Percentiles rank a stretch among this genome's conserved stretches.
These are phyloP conservation scores for Leptosomus discolor DNA, from an alignment of 2,113 vertebrate species.

Conservation along the genomic window DNA sequence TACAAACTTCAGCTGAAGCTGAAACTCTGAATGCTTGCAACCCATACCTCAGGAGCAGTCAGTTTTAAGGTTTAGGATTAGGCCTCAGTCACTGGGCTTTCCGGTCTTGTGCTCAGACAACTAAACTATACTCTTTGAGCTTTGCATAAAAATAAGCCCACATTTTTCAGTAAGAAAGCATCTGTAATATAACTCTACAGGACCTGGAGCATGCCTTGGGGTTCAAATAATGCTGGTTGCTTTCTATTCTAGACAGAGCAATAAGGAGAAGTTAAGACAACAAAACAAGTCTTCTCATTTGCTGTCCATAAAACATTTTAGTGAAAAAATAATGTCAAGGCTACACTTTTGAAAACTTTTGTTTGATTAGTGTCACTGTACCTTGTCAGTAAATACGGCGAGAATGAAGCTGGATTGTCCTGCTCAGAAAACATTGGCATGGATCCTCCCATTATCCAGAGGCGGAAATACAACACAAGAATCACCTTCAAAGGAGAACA, in stretches of 20 bases:
- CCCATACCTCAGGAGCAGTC: neutral
- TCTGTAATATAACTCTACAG: neutral
- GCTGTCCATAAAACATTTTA: neutral
- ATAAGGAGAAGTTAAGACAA: neutral
- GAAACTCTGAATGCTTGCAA: neutral
- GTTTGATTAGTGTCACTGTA: conserved; percentile 27
- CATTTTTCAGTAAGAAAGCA: neutral
- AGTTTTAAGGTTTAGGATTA: neutral
- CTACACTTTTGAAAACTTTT: neutral
- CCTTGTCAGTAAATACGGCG: conserved; percentile 90
- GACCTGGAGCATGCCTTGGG: neutral
- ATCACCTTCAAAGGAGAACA: conserved; percentile 77
- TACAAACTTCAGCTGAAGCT: neutral
- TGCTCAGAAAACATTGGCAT: conserved; percentile 98
- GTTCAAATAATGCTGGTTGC: neutral
- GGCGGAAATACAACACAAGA: conserved; percentile 84
- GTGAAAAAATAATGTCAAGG: neutral
- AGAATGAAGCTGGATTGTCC: conserved; percentile 98
- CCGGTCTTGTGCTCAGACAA: neutral
- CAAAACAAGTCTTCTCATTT: neutral
- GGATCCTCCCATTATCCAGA: conserved; percentile 97
- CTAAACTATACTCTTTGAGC: neutral
- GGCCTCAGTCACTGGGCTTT: neutral
- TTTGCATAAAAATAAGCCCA: neutral
- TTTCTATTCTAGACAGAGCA: neutral